phyloP scores from a whole-genome alignment of 2,113 vertebrate genomes.

The Chamaea fasciata region DNA sequence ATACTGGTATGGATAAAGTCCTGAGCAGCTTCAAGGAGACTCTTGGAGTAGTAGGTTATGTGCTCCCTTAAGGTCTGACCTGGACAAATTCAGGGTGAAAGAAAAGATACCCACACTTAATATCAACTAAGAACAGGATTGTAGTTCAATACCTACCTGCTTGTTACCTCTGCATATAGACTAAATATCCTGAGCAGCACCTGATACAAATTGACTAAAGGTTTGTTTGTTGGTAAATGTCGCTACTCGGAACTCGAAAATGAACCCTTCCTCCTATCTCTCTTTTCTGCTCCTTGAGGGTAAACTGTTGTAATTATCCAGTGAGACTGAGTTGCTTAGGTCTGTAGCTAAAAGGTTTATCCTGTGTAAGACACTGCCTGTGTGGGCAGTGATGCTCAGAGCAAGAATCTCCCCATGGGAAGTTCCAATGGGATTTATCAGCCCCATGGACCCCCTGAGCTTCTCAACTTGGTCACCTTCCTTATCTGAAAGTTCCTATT shows the following conservation, averaged over 20 bases:
- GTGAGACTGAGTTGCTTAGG: background rate
- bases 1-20: background rate
- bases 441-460: background rate
- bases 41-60: background rate
- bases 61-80: background rate
- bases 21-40: background rate
- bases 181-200: background rate
- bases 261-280: background rate
- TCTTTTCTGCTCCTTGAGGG: background rate
- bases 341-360: background rate
- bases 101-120: background rate
- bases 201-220: background rate
- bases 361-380: background rate
- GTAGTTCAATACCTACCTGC: background rate
- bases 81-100: background rate
- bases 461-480: background rate
- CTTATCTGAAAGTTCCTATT: background rate
- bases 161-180: background rate
- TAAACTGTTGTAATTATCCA: background rate
- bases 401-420: background rate
- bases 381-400: background rate
- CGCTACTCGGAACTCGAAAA: background rate
- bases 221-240: rapidly evolving
- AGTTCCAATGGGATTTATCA: rapidly evolving
- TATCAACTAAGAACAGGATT: background rate